phyloP scores from a whole-genome alignment of 2,113 vertebrate genomes.

The Epinephelus lanceolatus region DNA sequence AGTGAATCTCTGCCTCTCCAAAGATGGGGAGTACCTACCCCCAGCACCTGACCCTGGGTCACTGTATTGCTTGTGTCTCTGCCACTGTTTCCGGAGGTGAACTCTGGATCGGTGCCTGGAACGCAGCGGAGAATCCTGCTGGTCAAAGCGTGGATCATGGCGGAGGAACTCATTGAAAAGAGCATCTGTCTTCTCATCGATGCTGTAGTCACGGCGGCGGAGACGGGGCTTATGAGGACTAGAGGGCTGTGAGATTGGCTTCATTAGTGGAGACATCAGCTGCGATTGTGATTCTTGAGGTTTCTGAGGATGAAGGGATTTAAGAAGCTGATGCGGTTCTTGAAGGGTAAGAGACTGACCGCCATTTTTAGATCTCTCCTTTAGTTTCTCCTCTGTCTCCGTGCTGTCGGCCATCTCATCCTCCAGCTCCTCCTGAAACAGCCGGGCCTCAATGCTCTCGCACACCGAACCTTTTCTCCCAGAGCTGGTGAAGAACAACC shows the following conservation, averaged over 20 bases:
- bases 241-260: constrained; percentile 46
- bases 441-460: constrained; percentile 88
- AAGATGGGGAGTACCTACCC: constrained; percentile 83
- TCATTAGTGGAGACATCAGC: constrained; percentile 53
- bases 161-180: constrained; percentile 97
- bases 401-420: constrained; percentile 74
- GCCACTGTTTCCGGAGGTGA: constrained; percentile 95
- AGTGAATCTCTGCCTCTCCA: constrained; percentile 87
- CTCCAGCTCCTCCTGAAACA: constrained; percentile 85
- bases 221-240: constrained; percentile 74
- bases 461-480: constrained; percentile 91
- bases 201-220: constrained; percentile 94
- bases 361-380: constrained; percentile 36
- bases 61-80: constrained; percentile 95
- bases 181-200: constrained; percentile 96
- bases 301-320: constrained; percentile 64
- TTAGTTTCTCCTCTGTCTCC: constrained; percentile 53
- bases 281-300: constrained; percentile 51
- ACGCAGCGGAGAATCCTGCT: constrained; percentile 86
- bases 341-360: constrained; percentile 45
- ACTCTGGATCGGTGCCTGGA: constrained; percentile 89
- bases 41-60: constrained; percentile 86
- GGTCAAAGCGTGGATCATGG: constrained; percentile 94
- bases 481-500: constrained; percentile 90
- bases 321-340: constrained; percentile 59